Percentiles rank a stretch among this genome's conserved stretches.
Evolutionary conservation across 2,113 vertebrate genomes (phyloP).

Genomic region (Microtus ochrogaster): DNA sequence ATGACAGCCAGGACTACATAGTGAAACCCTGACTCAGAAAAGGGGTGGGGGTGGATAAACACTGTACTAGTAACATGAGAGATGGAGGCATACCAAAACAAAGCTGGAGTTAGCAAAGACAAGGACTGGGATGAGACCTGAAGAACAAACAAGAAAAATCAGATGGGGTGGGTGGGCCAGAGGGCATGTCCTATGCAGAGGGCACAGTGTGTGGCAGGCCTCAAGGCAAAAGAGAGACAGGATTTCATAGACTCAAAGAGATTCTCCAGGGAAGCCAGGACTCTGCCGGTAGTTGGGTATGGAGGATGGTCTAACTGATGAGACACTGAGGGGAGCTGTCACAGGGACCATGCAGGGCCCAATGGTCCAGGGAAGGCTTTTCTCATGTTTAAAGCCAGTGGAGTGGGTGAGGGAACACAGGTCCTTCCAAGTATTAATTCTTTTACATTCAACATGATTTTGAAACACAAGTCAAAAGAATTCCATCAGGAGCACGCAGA

Average conservation of each 20-base stretch:
- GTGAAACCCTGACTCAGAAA: background rate
- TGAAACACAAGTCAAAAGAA: background rate
- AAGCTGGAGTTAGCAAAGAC: background rate
- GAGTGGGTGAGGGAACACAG: background rate
- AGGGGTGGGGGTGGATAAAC: background rate
- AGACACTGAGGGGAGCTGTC: background rate
- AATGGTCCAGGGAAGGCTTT: background rate
- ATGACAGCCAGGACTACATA: background rate
- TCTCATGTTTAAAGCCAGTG: background rate
- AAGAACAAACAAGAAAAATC: background rate
- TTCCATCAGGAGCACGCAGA: background rate
- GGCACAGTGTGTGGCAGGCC: background rate
- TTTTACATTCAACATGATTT: background rate
- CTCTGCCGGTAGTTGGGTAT: background rate
- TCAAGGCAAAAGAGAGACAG: background rate
- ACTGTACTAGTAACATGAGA: fast-evolving
- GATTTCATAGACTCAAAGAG: background rate
- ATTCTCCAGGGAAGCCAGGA: too few relatives aligned
- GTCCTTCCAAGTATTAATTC: fast-evolving
- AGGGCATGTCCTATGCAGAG: background rate
- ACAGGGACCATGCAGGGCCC: background rate
- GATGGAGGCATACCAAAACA: background rate
- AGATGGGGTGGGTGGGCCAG: background rate
- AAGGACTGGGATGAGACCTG: background rate
- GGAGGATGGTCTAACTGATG: background rate